Evolutionary conservation across 2,113 vertebrate species (phyloP), one percentile per base, ranked within the genome.

Genomic region (Orientallactaga bullata): DNA sequence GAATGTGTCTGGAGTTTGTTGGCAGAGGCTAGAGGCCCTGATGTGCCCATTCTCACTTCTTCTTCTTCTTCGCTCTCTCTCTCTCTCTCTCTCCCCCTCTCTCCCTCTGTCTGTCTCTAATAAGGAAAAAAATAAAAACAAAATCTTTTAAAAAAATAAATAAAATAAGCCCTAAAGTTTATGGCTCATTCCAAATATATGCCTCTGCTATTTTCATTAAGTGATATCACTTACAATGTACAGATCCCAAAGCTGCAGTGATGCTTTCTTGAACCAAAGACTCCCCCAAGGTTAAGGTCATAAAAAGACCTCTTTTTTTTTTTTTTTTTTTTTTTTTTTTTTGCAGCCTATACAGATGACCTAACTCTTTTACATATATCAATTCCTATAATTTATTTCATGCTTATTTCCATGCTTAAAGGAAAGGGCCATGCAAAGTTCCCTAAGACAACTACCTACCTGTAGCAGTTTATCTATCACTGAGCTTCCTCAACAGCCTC

Each of bases 261-360:
- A 60, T 24, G 71, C 66, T 93, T 93, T 83, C 80, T 63, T 13
- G 16, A 92, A 39, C 66, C 71, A 35, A 90, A 39, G 32, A 91
- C 89, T 86, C 1, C 55, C 37, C 26, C 23, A 23, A 65, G 63
- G 58, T 12, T 51, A 9, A 9, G 35, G 73, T 1, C 66, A 37
- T 51, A 30, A 42, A 73, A 73, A 17, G 65, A 18, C 21, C 18
- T 84, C 17, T 5, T 30, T 32, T 72, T 58, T 71, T 47, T 72
- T 21, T 23, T 5, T 30, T 32, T 72, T 58, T 71, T 47, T 72
- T 21, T n/a, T 23, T 5, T 30, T 32, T 72, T 58, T 71, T 47
- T 72, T 21, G 58, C 10, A 80, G 13, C 47, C 35, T 26, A 86
- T 80, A 10, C 73, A 37, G 7, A 35, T 37, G 61, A 26, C 21